Percentiles rank a stretch among this genome's conserved stretches.
phyloP scores from a whole-genome alignment of 2,888 invertebrate genomes.

The Drosophila conformis region DNA sequence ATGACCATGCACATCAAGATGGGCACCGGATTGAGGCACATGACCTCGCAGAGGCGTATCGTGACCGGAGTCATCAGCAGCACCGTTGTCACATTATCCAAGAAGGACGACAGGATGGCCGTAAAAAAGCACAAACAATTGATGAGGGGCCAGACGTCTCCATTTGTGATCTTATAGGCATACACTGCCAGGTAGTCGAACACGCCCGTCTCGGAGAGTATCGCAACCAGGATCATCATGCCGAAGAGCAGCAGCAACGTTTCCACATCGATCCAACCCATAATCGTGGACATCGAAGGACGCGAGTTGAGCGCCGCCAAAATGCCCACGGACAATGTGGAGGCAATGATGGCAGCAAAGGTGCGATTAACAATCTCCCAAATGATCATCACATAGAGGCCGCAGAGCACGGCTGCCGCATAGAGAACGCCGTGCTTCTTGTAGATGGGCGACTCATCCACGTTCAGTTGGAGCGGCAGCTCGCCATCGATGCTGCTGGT shows the following conservation, averaged over 20 bases:
- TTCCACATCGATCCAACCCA: conserved; percentile 92
- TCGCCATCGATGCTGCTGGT: conserved; percentile 79
- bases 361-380: conserved; percentile 90
- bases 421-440: conserved; percentile 90
- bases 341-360: conserved; percentile 90
- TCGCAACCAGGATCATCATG: conserved; percentile 93
- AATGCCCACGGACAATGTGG: conserved; percentile 89
- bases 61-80: conserved; percentile 91
- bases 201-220: conserved; percentile 91
- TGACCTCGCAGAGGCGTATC: conserved; percentile 94
- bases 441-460: conserved; percentile 88
- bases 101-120: conserved; percentile 89
- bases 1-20: conserved; percentile 95
- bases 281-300: conserved; percentile 89
- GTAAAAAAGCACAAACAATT: conserved; percentile 90
- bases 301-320: conserved; percentile 89
- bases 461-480: conserved; percentile 86
- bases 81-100: conserved; percentile 93
- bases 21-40: conserved; percentile 94
- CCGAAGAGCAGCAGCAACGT: conserved; percentile 89
- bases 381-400: conserved; percentile 92
- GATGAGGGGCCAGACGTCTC: conserved; percentile 90
- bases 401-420: conserved; percentile 89
- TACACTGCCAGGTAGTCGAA: conserved; percentile 91
- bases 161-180: conserved; percentile 90